Percentiles rank a stretch among this genome's conserved stretches.
Evolutionary conservation across 2,888 invertebrate genomes (phyloP).

Genomic region (Scaptomyza parva): DNA sequence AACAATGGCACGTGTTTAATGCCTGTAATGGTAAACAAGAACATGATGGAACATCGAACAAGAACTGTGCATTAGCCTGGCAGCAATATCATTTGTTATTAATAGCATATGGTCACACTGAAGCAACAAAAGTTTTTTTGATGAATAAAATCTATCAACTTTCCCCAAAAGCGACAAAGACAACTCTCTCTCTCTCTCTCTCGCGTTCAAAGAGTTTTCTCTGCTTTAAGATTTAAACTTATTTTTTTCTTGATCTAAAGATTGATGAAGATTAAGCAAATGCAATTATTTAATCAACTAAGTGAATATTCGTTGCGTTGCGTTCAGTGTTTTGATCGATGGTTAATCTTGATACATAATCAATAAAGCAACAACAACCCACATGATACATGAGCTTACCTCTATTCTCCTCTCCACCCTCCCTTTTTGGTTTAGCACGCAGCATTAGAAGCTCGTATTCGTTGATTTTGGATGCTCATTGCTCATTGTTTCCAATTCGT

Average conservation of each 20-base stretch:
- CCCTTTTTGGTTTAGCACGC: conserved; percentile 15
- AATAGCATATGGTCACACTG: conserved; percentile 54
- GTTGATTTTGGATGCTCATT: conserved; percentile 10
- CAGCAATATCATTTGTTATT: conserved; percentile 51
- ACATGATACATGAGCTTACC: conserved; percentile 17
- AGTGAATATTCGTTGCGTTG: background rate
- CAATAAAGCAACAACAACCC: conserved; percentile 15
- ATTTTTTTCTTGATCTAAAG: too few species aligned
- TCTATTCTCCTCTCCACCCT: background rate
- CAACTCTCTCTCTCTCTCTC: too few species aligned
- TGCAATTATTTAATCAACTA: background rate
- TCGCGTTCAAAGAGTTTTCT: too few species aligned
- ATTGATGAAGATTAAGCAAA: background rate
- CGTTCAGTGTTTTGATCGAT: conserved; percentile 4
- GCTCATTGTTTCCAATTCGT: conserved; percentile 47
- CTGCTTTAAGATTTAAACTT: too few species aligned
- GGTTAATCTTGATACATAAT: background rate
- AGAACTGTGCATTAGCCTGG: conserved; percentile 43
- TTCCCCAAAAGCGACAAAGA: too few species aligned
- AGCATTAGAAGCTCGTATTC: conserved; percentile 1
- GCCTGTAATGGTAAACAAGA: conserved; percentile 37
- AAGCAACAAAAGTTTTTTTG: conserved; percentile 24
- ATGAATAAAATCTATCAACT: too few species aligned
- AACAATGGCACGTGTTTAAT: conserved; percentile 20
- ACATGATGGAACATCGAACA: conserved; percentile 15